Base-by-base conservation (phyloP, 2,113 vertebrate genomes). In the Alligator mississippiensis region DNA sequence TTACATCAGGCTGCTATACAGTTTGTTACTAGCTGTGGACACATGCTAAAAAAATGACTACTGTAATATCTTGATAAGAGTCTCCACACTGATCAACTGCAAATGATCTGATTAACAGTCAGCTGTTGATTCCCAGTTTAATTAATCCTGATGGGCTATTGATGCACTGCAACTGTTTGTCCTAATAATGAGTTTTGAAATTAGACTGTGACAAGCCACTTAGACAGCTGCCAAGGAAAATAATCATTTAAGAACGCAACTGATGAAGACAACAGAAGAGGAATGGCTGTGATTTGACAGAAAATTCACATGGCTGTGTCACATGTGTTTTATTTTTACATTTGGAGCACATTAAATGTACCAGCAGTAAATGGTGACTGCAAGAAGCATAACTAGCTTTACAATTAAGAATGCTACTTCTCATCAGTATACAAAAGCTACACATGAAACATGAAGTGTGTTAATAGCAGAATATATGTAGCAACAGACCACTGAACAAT, bases 141-240 rank as follows among this genome's bases (percentile, higher is more conserved):
- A 99, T 99, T 99, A 99, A 99, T 99, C 98, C 98, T 99, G 99
- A 99, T 99, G 98, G 98, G 98, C 98, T 99, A 99, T 99, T 99
- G 99, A 99, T 98, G 98, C 97, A 84, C 97, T 94, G 95, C 98
- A 98, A 99, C 98, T 99, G 99, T 99, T 99, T 98, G 99, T 98
- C 98, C 98, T 99, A 99, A 98, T 99, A 99, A 99, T 99, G 98
- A 99, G 98, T 98, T 98, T 98, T 98, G 98, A 98, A 99, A 98
- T 99, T 98, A 99, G 98, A 98, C 91, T 96, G 97, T 97, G 97
- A 98, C 98, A 97, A 98, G 98, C 97, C 98, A 99, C 98, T 99
- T 98, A 98, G 98, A 98, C 98, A 98, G 98, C 98, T 98, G 98
- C 98, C 98, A 98, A 90, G 86, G 95, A 98, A 98, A 98, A 98